Evolutionary conservation across 2,797 vertebrate species (phyloP), one percentile per base, ranked within the genome.

Genomic region (Oceanodroma leucorhoa): DNA sequence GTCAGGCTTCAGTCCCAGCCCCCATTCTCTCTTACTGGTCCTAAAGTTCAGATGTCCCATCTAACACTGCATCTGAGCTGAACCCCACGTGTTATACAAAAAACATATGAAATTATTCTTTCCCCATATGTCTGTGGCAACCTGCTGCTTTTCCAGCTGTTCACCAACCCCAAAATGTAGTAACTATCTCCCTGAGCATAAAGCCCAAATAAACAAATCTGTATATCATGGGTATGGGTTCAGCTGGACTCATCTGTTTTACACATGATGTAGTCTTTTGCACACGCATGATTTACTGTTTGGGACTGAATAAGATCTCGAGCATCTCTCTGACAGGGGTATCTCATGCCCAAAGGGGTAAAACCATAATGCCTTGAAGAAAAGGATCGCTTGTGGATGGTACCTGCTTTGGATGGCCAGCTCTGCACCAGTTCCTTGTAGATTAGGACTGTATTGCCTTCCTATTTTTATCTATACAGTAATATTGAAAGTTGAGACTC

Each of bases 71-170:
- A 62, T 22, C 40, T 45, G 51, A 79, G 27, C 46, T n/a, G 36
- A 92, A 45, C 7, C 2, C 23, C 2, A 1, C 0, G 2, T 8
- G 11, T 12, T 54, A 72, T 38, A n/a, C 6, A 55, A 66, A 76
- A 67, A 38, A 2, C 2, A 36, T 12, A 70, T 3, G 21, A 84
- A 78, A 82, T 64, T 70, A 2, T 62, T 87, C 38, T 79, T 93
- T 70, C 14, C 8, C 48, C 53, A 34, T 73, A 40, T 57, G 62
- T 58, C 58, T 66, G 66, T n/a, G 40, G 66, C 48, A 82, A 80
- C 78, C 83, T 84, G 75, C 78, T 82, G 87, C 64, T 93, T 89
- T 89, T 93, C 93, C 95, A 96, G 89, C 76, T 95, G 90, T 83
- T 95, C 81, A 64, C 40, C 46, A 53, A n/a, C 40, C 38, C 48